Conservation (phyloP, 2,797 vertebrate genomes). For the Crenuchus spilurus region DNA sequence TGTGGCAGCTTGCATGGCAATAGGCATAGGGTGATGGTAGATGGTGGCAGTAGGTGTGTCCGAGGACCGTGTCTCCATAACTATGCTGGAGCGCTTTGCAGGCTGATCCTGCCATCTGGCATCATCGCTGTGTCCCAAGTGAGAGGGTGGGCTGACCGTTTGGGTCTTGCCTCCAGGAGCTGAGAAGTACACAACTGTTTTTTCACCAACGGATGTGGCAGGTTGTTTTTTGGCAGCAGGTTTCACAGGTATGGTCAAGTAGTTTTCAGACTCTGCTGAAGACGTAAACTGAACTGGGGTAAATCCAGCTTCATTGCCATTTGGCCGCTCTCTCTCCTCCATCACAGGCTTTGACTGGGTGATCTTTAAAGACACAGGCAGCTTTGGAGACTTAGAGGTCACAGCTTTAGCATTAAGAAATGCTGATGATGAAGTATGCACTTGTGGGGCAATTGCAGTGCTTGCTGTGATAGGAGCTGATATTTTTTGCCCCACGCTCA, state of each 20-base stretch:
- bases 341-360: conserved; percentile 24
- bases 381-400: conserved; percentile 60
- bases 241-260: conserved; percentile 86
- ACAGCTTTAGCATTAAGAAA: conserved; percentile 58
- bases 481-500: conserved; percentile 58
- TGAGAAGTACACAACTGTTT: conserved; percentile 54
- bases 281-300: conserved; percentile 45
- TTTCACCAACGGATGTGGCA: conserved; percentile 40
- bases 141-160: conserved; percentile 45
- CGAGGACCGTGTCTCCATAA: conserved; percentile 67
- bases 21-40: conserved; percentile 80
- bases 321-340: conserved; percentile 44
- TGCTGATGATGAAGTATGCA: conserved; percentile 34
- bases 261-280: conserved; percentile 79
- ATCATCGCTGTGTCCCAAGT: background rate
- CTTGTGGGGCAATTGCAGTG: conserved; percentile 46
- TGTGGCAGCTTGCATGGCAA: conserved; percentile 73
- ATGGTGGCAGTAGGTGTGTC: conserved; percentile 77
- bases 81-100: conserved; percentile 57
- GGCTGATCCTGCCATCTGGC: conserved; percentile 60
- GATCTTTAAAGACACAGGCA: conserved; percentile 61
- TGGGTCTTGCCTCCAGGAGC: conserved; percentile 45
- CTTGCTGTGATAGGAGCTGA: conserved; percentile 48
- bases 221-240: conserved; percentile 52
- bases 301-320: conserved; percentile 48